Evolutionary conservation across 2,888 invertebrate species (phyloP).

Genomic region (Microctonus hyperodae): DNA sequence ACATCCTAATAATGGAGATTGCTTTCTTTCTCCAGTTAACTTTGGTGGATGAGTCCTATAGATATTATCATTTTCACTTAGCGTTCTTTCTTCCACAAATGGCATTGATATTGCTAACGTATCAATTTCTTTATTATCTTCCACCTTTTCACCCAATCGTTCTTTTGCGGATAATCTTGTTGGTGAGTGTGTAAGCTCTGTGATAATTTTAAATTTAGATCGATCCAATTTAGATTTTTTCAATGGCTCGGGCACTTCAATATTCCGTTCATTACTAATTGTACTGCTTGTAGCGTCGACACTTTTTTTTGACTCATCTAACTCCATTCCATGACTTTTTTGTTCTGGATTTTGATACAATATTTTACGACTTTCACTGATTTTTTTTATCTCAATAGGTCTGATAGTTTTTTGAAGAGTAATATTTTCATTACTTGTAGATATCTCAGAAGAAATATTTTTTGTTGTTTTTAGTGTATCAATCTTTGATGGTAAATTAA

Average conservation of each 20-base stretch:
- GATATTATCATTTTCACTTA: slow-evolving; percentile 27
- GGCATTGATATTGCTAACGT: slow-evolving; percentile 63
- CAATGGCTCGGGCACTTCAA: slow-evolving; percentile 56
- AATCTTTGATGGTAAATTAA: slow-evolving; percentile 62
- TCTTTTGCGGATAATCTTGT: slow-evolving; percentile 79
- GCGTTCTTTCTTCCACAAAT: slow-evolving; percentile 36
- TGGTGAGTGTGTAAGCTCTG: slow-evolving; percentile 64
- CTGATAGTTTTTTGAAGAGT: slow-evolving; percentile 87
- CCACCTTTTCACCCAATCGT: slow-evolving; percentile 79
- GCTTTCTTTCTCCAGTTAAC: slow-evolving; percentile 57
- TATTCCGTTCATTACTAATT: slow-evolving; percentile 58
- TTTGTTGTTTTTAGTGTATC: slow-evolving; percentile 63
- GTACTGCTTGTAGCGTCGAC: slow-evolving; percentile 59
- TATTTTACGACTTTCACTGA: slow-evolving; percentile 74
- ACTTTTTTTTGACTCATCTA: slow-evolving; percentile 50
- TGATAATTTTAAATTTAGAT: slow-evolving; percentile 54
- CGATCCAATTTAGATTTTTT: slow-evolving; percentile 57
- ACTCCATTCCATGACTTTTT: slow-evolving; percentile 47
- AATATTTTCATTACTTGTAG: slow-evolving; percentile 90
- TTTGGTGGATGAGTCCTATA: slow-evolving; percentile 64
- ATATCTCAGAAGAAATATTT: slow-evolving; percentile 82
- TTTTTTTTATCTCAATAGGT: slow-evolving; percentile 79
- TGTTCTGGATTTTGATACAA: slow-evolving; percentile 66
- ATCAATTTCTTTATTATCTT: slow-evolving; percentile 64
- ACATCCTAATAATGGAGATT: slow-evolving; percentile 52